These are phyloP conservation scores for Garra rufa DNA, from an alignment of 2,113 vertebrate species.

Conservation along the genomic window DNA sequence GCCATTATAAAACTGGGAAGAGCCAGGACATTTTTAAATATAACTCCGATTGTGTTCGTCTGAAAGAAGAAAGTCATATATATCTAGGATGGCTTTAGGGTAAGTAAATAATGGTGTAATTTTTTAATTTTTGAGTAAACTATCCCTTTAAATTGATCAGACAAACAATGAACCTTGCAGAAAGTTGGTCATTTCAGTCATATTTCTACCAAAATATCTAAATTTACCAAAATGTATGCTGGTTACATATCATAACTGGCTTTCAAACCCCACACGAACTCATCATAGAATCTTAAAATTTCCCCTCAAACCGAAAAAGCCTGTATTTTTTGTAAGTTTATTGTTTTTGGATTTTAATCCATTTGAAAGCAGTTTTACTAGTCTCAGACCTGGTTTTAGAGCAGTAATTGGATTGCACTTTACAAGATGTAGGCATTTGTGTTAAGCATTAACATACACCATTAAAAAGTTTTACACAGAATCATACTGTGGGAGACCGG, in stretches of 20 bases:
- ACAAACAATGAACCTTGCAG: background rate
- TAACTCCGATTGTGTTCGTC: no score
- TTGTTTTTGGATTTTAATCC: background rate
- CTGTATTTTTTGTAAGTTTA: background rate
- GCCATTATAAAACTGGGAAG: no score
- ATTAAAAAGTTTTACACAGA: conserved; percentile 13
- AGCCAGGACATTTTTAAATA: no score
- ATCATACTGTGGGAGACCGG: background rate
- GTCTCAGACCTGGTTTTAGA: background rate
- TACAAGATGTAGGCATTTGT: conserved; percentile 32
- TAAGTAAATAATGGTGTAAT: no score
- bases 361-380: conserved; percentile 19
- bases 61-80: no score
- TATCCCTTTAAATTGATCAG: background rate
- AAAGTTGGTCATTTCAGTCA: background rate
- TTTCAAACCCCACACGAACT: background rate
- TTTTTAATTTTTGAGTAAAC: no score
- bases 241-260: background rate
- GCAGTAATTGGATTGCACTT: conserved; percentile 37
- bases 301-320: background rate
- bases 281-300: background rate
- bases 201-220: background rate
- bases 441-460: conserved; percentile 12
- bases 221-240: background rate
- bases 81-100: no score